These are phyloP conservation scores for Oreochromis tanganicae DNA, from an alignment of 2,113 vertebrate genomes.

Conservation along the genomic window DNA sequence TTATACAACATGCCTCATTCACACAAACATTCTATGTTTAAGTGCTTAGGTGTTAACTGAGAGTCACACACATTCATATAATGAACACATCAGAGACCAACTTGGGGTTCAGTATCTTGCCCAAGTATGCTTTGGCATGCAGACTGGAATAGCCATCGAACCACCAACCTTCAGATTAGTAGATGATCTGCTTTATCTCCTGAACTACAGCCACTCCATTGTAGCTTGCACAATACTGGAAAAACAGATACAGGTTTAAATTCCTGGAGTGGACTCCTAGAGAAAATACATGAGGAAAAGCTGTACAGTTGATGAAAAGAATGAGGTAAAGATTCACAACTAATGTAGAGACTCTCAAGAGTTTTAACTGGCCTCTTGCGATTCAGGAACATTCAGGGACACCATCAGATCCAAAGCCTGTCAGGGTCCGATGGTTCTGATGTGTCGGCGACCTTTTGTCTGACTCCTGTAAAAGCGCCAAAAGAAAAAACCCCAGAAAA, in stretches of 20 bases:
- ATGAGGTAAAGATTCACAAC: not conserved
- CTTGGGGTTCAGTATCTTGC: not conserved
- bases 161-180: not conserved
- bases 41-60: not conserved
- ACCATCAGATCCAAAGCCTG: not conserved
- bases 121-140: not conserved
- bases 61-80: not conserved
- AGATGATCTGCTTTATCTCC: not conserved
- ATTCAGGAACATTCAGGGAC: not conserved
- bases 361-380: not conserved
- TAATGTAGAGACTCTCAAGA: not conserved
- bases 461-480: conserved; percentile 7
- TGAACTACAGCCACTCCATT: not conserved
- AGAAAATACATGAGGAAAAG: not conserved
- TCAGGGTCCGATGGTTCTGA: not conserved
- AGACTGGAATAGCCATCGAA: not conserved
- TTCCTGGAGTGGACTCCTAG: not conserved
- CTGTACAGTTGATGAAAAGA: not conserved
- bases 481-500: not conserved
- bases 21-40: not conserved
- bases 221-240: not conserved
- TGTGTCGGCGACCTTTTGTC: not conserved
- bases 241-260: not conserved
- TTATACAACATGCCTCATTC: not conserved
- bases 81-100: not conserved